Evolutionary conservation across 1,140 invertebrate genomes (phyloP), one percentile per base, ranked within the genome.

Genomic region (Lucilia sericata): DNA sequence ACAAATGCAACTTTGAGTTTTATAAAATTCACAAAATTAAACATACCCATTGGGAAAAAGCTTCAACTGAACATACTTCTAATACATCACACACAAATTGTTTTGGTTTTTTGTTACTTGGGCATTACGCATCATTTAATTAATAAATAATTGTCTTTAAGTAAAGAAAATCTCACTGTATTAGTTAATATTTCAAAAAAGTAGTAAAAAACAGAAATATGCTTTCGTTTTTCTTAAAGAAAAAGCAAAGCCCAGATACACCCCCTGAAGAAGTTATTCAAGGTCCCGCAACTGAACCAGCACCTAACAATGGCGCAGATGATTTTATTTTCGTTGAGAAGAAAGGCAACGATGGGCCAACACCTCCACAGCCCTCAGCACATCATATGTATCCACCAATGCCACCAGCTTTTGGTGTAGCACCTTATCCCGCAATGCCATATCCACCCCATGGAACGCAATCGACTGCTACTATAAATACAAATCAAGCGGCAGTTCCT

Each of bases 321-420:
- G 89, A 91, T 74, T 91, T 91, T 65, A 90, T 91, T 75, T 90
- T 91, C 75, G 85, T 91, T 14, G 89, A 91, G 47, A 86, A 87
- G 5, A 88, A 87, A 83, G 25, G 86, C 2, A n/a, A 81, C n/a
- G 84, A 87, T 78, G 82, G 85, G 34, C 9, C 85, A 21, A 12
- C 85, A 30, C 21, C 47, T 19, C 76, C 82, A 80, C 42, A 42
- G 42, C 42, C 42, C 7, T 10, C 42, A 42, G 12, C 65, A 65
- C 5, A 78, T 19, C 70, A 82, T 51, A 85, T 90, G 83, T 90
- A 90, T 74, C 89, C 89, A 8, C 87, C 89, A 34, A 88, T 90
- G 85, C 89, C 89, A 8, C 85, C 85, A 8, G 30, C 83, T 74
- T 49, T 42, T 60, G 82, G 84, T 80, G 78, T n/a, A 34, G 86